phyloP scores from a whole-genome alignment of 2,888 invertebrate species.

The Timema podura region DNA sequence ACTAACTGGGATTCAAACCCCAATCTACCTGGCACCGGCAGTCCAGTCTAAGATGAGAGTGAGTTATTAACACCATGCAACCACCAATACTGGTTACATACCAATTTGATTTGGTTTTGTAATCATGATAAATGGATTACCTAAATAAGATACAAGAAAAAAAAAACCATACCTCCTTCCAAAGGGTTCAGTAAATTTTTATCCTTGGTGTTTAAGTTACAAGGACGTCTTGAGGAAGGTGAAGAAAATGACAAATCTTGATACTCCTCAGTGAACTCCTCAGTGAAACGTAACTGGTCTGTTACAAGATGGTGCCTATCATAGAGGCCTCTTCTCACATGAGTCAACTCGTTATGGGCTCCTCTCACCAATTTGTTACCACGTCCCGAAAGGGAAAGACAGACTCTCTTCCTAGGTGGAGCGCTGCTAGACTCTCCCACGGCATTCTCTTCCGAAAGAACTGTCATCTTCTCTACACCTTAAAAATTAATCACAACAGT shows the following conservation, averaged over 20 bases:
- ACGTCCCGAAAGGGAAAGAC: slow-evolving; percentile 41
- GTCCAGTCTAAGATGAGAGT: too few species aligned
- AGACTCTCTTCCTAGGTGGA: slow-evolving; percentile 48
- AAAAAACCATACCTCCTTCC: slow-evolving; percentile 4
- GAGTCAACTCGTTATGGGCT: slow-evolving; percentile 14
- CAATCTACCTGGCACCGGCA: too few species aligned
- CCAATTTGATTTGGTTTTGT: too few species aligned
- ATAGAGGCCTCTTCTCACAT: slow-evolving; percentile 14
- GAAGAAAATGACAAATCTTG: slow-evolving; percentile 9
- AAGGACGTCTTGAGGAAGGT: neutral
- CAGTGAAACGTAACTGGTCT: too few species aligned
- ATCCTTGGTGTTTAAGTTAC: slow-evolving; percentile 1
- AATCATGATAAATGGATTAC: too few species aligned
- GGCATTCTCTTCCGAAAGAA: slow-evolving; percentile 49
- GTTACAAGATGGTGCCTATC: too few species aligned
- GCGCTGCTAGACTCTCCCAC: slow-evolving; percentile 40
- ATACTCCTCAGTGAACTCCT: slow-evolving; percentile 5
- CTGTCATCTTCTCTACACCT: slow-evolving; percentile 52
- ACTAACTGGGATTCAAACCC: too few species aligned
- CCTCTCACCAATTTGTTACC: slow-evolving; percentile 8
- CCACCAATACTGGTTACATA: too few species aligned
- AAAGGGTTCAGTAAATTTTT: slow-evolving; percentile 13
- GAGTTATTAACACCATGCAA: too few species aligned
- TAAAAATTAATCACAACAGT: slow-evolving; percentile 19
- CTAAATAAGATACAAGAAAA: too few species aligned